Conservation (phyloP, 2,888 invertebrate species). For the Ptilodon capucinus region DNA sequence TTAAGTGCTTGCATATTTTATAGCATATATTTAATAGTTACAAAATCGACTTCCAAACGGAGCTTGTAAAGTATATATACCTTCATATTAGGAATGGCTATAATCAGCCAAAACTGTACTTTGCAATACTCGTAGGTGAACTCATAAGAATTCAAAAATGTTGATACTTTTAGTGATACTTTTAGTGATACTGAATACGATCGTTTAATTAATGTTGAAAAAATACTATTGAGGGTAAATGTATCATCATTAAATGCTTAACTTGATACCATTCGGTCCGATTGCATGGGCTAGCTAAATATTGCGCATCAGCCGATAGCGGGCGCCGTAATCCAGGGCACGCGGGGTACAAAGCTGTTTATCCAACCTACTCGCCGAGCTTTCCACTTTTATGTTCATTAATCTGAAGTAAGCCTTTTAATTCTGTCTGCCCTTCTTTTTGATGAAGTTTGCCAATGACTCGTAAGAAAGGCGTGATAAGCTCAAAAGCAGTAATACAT, state of each 20-base stretch:
- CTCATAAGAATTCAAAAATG: too few species aligned
- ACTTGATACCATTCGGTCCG: conserved; percentile 13
- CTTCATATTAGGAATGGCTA: too few species aligned
- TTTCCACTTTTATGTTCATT: conserved; percentile 31
- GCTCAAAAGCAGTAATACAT: conserved; percentile 19
- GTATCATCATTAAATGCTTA: neutral
- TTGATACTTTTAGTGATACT: too few species aligned
- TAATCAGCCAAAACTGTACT: too few species aligned
- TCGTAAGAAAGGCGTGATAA: neutral
- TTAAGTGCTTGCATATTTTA: too few species aligned
- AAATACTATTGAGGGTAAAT: too few species aligned
- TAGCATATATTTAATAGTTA: too few species aligned
- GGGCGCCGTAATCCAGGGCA: conserved; percentile 25
- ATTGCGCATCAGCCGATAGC: conserved; percentile 10
- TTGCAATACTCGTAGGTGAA: too few species aligned
- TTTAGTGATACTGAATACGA: too few species aligned
- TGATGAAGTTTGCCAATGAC: neutral
- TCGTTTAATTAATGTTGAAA: too few species aligned
- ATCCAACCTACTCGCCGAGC: conserved; percentile 28
- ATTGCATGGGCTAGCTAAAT: conserved; percentile 18
- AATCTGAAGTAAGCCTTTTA: conserved; percentile 20
- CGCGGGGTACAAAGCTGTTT: conserved; percentile 27
- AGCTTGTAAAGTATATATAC: too few species aligned
- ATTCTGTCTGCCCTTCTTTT: conserved; percentile 10
- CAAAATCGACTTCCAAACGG: too few species aligned